Evolutionary conservation across 2,797 vertebrate genomes (phyloP).

Genomic region (Phoxinus dragarum): DNA sequence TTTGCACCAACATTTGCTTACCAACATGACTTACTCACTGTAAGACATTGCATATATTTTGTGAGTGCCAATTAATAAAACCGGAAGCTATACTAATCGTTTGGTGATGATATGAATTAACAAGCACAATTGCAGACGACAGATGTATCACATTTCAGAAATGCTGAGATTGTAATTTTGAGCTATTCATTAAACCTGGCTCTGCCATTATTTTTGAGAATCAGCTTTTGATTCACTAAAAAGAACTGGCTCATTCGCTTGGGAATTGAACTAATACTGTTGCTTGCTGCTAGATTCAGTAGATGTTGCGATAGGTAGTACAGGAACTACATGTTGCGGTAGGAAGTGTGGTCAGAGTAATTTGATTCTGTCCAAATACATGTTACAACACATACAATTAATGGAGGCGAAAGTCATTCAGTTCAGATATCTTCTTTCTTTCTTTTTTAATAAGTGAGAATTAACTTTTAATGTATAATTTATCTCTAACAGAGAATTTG

Average conservation of each 20-base stretch:
- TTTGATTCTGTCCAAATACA: not conserved
- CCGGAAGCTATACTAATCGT: not conserved
- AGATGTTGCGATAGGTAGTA: too few species aligned
- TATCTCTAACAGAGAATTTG: not conserved
- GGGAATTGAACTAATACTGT: not conserved
- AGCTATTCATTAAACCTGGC: not conserved
- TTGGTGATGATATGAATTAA: not conserved
- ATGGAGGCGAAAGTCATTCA: not conserved
- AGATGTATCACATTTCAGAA: not conserved
- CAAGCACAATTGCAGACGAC: not conserved
- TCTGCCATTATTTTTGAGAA: not conserved
- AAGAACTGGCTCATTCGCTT: not conserved
- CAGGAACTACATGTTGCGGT: not conserved
- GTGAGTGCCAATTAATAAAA: not conserved
- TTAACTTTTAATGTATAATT: conserved; percentile 16
- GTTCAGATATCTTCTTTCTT: not conserved
- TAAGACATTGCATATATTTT: conserved; percentile 2
- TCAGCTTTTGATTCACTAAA: not conserved
- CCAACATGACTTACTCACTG: not conserved
- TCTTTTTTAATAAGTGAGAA: not conserved
- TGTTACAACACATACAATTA: not conserved
- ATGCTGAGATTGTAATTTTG: not conserved
- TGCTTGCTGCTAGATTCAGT: not conserved
- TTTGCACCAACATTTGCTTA: not conserved
- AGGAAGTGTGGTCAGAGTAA: not conserved